phyloP scores from a whole-genome alignment of 2,113 vertebrate genomes.

The Gasterosteus aculeatus region DNA sequence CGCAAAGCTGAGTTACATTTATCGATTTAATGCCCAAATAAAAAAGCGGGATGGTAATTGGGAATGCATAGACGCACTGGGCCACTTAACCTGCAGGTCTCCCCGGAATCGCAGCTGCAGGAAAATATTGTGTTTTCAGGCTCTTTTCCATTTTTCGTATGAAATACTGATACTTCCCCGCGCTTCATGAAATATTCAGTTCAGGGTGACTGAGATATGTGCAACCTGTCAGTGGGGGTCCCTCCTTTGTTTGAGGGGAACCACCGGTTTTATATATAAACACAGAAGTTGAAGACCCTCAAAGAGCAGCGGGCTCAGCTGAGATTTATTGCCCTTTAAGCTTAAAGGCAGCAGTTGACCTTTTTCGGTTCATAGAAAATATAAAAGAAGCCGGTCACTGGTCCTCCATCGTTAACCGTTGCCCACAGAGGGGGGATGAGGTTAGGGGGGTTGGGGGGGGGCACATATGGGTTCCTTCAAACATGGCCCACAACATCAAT shows the following conservation, averaged over 20 bases:
- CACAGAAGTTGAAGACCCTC: not conserved
- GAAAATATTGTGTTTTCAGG: not conserved
- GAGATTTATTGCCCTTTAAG: conserved; percentile 22
- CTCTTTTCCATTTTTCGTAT: not conserved
- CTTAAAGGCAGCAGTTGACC: conserved; percentile 37
- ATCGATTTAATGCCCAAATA: not conserved
- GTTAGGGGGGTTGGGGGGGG: not conserved
- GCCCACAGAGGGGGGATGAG: not conserved
- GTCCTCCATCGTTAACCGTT: conserved; percentile 28
- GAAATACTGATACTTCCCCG: not conserved
- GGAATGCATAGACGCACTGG: not conserved
- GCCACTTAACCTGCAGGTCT: not conserved
- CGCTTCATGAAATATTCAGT: not conserved
- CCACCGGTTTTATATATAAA: not conserved
- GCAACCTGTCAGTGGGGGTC: not conserved
- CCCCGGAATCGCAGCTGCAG: not conserved
- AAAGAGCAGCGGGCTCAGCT: not conserved
- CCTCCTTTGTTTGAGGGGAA: not conserved
- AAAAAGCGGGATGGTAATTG: not conserved
- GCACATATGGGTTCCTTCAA: conserved; percentile 37
- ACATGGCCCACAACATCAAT: not conserved
- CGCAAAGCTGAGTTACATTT: not conserved
- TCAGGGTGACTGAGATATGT: not conserved
- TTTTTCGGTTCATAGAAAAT: conserved; percentile 45
- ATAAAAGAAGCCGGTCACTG: conserved; percentile 28